Conservation (phyloP, 2,113 vertebrate genomes). For the Engraulis encrasicolus region DNA sequence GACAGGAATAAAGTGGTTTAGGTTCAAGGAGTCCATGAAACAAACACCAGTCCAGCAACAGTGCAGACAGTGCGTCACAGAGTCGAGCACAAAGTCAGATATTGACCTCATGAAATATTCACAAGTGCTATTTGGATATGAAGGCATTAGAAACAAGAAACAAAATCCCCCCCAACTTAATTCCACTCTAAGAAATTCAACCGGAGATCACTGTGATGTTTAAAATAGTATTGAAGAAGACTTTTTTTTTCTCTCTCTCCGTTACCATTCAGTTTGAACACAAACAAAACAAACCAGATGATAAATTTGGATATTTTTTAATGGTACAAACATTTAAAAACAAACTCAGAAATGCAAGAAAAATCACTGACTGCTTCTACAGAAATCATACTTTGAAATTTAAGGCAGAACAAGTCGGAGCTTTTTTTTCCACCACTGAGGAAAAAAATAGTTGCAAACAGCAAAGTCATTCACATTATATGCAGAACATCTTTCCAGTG, state of each 20-base stretch:
- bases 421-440: background rate
- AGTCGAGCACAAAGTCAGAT: conserved; percentile 47
- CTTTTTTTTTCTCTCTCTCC: background rate
- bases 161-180: background rate
- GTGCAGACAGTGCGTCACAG: conserved; percentile 25
- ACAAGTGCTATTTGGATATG: conserved; percentile 54
- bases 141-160: conserved; percentile 27
- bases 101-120: conserved; percentile 60
- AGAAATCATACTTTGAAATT: conserved; percentile 49
- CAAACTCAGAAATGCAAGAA: conserved; percentile 49
- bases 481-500: conserved; percentile 60
- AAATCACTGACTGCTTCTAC: conserved; percentile 27
- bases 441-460: background rate
- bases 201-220: conserved; percentile 2
- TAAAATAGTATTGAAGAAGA: background rate
- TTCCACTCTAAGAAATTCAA: background rate
- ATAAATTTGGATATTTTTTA: conserved; percentile 41
- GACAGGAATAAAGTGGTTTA: background rate
- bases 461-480: conserved; percentile 43
- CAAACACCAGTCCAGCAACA: conserved; percentile 13
- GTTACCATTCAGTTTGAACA: background rate
- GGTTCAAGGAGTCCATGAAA: conserved; percentile 8
- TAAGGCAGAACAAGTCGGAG: conserved; percentile 45
- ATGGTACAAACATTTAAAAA: conserved; percentile 53
- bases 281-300: background rate